phyloP scores from a whole-genome alignment of 2,888 invertebrate genomes.

The Drosophila robusta region DNA sequence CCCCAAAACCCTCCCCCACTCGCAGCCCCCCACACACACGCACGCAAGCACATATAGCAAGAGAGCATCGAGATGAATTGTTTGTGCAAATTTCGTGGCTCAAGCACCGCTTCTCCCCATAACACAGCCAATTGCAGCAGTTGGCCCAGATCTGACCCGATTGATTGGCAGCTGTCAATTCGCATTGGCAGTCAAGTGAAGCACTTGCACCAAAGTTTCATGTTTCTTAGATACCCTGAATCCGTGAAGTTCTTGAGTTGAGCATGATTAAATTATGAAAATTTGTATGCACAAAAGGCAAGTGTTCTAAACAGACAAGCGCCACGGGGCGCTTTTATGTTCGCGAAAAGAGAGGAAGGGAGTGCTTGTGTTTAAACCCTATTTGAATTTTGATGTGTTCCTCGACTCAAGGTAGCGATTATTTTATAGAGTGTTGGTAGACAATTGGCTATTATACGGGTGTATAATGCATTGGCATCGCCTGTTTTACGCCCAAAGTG shows the following conservation, averaged over 20 bases:
- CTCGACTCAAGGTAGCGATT: no score
- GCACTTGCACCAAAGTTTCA: conserved; percentile 33
- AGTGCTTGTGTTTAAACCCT: no score
- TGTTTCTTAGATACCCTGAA: conserved; percentile 9
- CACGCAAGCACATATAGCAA: neutral
- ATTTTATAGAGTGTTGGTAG: no score
- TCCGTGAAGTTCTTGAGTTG: neutral
- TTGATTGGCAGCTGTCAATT: conserved; percentile 75
- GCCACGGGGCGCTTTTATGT: no score
- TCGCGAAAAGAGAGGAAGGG: no score
- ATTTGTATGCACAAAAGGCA: no score
- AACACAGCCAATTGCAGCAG: conserved; percentile 10
- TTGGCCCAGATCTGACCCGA: conserved; percentile 4
- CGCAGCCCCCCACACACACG: neutral
- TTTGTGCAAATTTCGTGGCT: conserved; percentile 14
- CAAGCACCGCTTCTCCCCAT: neutral
- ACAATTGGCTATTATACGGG: no score
- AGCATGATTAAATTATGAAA: conserved; percentile 24
- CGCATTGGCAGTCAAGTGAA: conserved; percentile 47
- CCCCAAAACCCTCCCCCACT: no score
- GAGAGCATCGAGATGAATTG: neutral
- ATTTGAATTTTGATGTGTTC: no score
- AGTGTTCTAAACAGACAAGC: no score
- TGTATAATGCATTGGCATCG: no score
- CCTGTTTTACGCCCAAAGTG: no score